Base-by-base conservation (phyloP, 2,797 vertebrate species). In the Sitta carolinensis region DNA sequence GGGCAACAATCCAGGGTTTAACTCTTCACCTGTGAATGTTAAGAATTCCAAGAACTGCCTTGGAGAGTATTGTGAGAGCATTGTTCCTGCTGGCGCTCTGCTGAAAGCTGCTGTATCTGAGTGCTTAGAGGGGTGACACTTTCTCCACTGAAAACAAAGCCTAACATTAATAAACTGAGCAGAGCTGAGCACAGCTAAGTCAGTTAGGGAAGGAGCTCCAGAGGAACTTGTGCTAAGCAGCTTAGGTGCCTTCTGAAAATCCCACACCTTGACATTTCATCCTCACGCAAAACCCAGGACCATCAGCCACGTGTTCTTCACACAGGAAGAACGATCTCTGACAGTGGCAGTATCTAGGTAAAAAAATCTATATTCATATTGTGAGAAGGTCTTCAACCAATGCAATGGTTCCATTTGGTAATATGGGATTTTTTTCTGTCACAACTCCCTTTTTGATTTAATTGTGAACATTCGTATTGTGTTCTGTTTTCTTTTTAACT, bases 331-430 rank as follows among this genome's bases (percentile, higher is more conserved):
- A 62, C 86, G 66, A 82, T 32, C 77, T 43, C 85, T 82, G 62
- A 32, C 68, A 82, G 73, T 52, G 36, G 32, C 59, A 91, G 74
- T 51, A 87, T 76, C 77, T 68, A 70, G 80, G 80, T 89, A 96
- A 93, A 47, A 93, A 91, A 93, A 87, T 68, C 57, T 74, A 64
- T 68, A 52, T 45, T 94, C 70, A 72, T n/a, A 30, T 42, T 58
- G 55, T 15, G 34, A 87, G 89, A 86, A 91, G 25, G 59, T 40
- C 73, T 67, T 75, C 59, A 84, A 42, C 54, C 42, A 42, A 16
- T 2, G 0, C 67, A 91, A 52, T 16, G 54, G 25, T 61, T 11
- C 2, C 23, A 20, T n/a, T 82, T 80, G 77, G 70, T 67, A 51
- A 77, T 30, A 22, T 13, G 47, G 61, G 74, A n/a, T 52, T 43